phyloP scores from a whole-genome alignment of 2,888 invertebrate genomes.

The Aspidiotus rigidus region DNA sequence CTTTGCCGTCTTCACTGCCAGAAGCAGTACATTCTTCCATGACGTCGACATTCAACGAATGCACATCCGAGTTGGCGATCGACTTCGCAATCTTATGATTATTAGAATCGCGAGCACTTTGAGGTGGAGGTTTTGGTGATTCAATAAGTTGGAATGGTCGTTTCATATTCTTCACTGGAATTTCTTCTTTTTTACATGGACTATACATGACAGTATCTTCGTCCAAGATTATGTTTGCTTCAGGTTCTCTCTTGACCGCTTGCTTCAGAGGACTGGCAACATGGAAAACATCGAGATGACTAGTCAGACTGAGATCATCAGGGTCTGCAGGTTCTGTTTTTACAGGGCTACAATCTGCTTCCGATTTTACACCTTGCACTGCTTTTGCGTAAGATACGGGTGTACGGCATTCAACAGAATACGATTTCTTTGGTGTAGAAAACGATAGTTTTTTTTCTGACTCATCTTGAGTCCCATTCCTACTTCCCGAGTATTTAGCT shows the following conservation, averaged over 20 bases:
- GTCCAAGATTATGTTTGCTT: slow-evolving; percentile 19
- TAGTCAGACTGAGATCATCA: slow-evolving; percentile 34
- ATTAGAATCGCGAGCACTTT: slow-evolving; percentile 9
- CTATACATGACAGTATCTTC: slow-evolving; percentile 31
- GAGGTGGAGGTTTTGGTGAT: slow-evolving; percentile 4
- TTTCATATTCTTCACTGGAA: slow-evolving; percentile 23
- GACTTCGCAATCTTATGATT: slow-evolving; percentile 24
- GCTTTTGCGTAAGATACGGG: slow-evolving; percentile 21
- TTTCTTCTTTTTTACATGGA: slow-evolving; percentile 14
- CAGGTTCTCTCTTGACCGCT: slow-evolving; percentile 2
- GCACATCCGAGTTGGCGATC: slow-evolving; percentile 12
- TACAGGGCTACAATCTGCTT: background rate
- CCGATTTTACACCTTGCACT: background rate
- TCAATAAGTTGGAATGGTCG: slow-evolving; percentile 20
- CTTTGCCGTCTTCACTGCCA: background rate
- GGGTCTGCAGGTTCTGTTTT: background rate
- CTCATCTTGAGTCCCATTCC: background rate
- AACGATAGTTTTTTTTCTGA: background rate
- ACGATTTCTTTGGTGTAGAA: background rate
- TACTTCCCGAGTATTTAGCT: background rate
- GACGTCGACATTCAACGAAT: slow-evolving; percentile 1
- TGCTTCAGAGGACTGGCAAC: slow-evolving; percentile 28
- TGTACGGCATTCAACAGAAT: background rate
- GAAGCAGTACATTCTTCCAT: background rate
- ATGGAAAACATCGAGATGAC: slow-evolving; percentile 34